phyloP scores from a whole-genome alignment of 1,140 invertebrate species.

The Asobara japonica region DNA sequence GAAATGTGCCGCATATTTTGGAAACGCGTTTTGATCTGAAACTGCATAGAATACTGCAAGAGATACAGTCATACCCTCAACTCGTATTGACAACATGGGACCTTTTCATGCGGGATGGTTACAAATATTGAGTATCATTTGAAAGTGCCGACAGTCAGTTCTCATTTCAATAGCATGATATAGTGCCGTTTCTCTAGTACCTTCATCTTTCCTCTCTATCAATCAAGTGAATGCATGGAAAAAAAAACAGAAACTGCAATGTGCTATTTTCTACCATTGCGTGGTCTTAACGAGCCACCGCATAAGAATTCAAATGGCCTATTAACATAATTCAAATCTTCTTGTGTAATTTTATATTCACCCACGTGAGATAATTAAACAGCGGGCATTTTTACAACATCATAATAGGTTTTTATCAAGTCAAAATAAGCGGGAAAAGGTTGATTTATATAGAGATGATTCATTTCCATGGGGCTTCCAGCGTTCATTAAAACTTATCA shows the following conservation, averaged over 20 bases:
- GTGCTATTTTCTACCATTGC: slow-evolving; percentile 20
- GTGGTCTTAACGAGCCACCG: slow-evolving; percentile 27
- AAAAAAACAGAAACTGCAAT: no score
- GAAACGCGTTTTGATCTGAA: no score
- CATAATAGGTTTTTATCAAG: neutral
- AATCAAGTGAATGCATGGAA: slow-evolving; percentile 19
- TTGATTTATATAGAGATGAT: slow-evolving; percentile 42
- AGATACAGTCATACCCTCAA: no score
- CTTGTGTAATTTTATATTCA: neutral
- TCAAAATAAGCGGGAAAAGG: neutral
- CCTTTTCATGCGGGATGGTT: no score
- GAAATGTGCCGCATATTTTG: no score
- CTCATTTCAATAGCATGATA: neutral
- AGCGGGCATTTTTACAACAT: neutral
- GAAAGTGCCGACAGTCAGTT: neutral
- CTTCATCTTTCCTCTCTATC: slow-evolving; percentile 7
- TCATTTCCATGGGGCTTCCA: slow-evolving; percentile 31
- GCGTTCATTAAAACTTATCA: slow-evolving; percentile 49
- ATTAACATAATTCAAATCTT: slow-evolving; percentile 14
- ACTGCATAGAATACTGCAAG: no score
- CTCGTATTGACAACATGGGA: no score
- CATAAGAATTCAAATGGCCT: slow-evolving; percentile 17
- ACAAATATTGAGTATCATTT: neutral
- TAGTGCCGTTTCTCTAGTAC: neutral
- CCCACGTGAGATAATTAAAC: neutral